Evolutionary conservation across 2,888 invertebrate species (phyloP).

Genomic region (Agonopterix subpropinquella): DNA sequence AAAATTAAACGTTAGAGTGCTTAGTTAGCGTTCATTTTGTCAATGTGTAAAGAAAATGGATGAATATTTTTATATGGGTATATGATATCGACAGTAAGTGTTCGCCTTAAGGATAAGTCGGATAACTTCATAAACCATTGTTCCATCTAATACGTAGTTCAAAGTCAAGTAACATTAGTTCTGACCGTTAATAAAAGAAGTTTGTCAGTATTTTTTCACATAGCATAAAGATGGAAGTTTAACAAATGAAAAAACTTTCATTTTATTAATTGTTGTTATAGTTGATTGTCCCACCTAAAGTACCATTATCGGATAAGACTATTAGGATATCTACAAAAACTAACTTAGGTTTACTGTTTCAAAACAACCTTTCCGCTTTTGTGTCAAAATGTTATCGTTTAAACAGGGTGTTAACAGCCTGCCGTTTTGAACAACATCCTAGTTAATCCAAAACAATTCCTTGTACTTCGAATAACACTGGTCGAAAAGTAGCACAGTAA

Average conservation of each 20-base stretch:
- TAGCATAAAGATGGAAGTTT: constrained; percentile 12
- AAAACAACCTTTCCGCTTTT: constrained; percentile 15
- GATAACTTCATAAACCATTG: constrained; percentile 14
- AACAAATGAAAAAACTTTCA: constrained; percentile 12
- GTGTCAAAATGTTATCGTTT: constrained; percentile 19
- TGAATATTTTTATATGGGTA: constrained; percentile 71
- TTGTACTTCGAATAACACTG: no score
- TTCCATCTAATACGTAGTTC: constrained; percentile 14
- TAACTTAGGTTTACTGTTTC: constrained; percentile 19
- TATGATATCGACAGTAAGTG: constrained; percentile 51
- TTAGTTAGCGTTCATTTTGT: constrained; percentile 59
- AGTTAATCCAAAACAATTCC: no score
- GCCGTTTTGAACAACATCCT: no score
- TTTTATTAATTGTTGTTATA: constrained; percentile 24
- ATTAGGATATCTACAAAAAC: constrained; percentile 15
- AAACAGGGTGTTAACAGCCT: neutral
- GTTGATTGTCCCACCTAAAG: constrained; percentile 63
- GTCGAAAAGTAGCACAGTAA: no score
- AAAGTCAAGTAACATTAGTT: constrained; percentile 1
- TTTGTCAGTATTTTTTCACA: constrained; percentile 27
- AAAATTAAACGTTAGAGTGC: constrained; percentile 33
- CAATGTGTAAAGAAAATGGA: constrained; percentile 62
- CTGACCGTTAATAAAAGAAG: neutral
- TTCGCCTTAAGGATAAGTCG: constrained; percentile 47
- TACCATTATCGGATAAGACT: constrained; percentile 60